Percentiles rank a stretch among this genome's conserved stretches.
Conservation (phyloP, 2,113 vertebrate species). For the Tricholaema leucomelas region DNA sequence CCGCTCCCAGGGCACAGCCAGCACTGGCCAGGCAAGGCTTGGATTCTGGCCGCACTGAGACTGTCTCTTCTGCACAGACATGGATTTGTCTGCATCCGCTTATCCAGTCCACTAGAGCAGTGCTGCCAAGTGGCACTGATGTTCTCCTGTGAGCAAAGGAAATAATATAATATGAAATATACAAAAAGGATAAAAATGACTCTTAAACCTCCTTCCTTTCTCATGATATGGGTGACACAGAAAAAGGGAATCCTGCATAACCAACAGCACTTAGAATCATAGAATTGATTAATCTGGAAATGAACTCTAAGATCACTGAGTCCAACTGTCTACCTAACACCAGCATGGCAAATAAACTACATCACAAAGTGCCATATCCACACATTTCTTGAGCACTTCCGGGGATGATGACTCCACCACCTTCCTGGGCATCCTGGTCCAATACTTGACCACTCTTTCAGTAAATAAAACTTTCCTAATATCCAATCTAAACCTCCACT, state of each 20-base stretch:
- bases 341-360: no score
- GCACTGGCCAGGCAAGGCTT: not conserved
- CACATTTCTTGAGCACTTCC: no score
- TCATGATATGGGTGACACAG: not conserved
- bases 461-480: no score
- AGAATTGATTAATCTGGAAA: no score
- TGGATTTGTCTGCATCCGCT: not conserved
- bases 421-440: no score
- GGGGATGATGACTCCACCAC: no score
- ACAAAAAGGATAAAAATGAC: not conserved
- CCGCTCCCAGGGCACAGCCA: accelerated
- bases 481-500: no score
- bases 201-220: not conserved
- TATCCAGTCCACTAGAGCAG: not conserved
- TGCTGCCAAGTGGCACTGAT: not conserved
- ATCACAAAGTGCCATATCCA: no score
- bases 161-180: not conserved
- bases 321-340: no score
- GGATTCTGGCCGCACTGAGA: accelerated
- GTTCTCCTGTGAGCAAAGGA: not conserved
- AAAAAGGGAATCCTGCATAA: not conserved
- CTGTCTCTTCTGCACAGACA: not conserved
- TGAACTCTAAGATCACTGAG: no score
- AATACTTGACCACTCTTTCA: no score
- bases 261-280: not conserved